phyloP scores from a whole-genome alignment of 2,888 invertebrate genomes.

The Serripes groenlandicus region DNA sequence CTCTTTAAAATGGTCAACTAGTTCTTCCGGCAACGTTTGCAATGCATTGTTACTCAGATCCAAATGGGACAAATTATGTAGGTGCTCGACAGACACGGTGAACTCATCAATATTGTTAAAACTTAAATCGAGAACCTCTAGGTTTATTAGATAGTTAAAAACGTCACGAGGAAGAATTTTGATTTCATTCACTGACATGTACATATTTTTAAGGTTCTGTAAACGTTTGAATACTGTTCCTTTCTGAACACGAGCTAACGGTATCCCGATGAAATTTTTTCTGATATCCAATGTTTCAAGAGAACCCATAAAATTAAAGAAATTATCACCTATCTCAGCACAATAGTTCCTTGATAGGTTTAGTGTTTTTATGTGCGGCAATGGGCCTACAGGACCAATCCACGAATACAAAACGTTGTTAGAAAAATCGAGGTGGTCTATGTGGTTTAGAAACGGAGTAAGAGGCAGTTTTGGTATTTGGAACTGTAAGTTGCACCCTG shows the following conservation, averaged over 20 bases:
- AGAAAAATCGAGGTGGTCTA: conserved; percentile 33
- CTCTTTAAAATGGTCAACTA: conserved; percentile 4
- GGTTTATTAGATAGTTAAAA: background rate
- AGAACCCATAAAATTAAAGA: conserved; percentile 5
- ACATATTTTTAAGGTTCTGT: conserved; percentile 23
- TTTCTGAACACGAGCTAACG: background rate
- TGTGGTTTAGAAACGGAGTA: background rate
- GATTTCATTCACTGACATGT: conserved; percentile 34
- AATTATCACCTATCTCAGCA: background rate
- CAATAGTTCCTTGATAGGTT: conserved; percentile 45
- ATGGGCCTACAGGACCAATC: conserved; percentile 23
- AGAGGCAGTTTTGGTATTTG: background rate
- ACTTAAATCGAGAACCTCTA: conserved; percentile 37
- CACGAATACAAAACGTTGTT: conserved; percentile 30
- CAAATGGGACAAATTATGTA: conserved; percentile 25
- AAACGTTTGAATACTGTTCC: conserved; percentile 27
- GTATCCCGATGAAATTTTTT: conserved; percentile 37
- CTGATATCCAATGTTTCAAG: conserved; percentile 32
- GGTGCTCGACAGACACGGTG: background rate
- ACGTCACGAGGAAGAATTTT: background rate
- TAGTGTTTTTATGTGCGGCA: conserved; percentile 24
- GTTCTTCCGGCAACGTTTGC: background rate
- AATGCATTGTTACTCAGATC: conserved; percentile 37
- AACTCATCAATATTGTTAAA: conserved; percentile 29
- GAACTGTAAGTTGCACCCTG: conserved; percentile 20